These are phyloP conservation scores for Idaea biselata DNA, from an alignment of 2,888 invertebrate genomes.

Conservation along the genomic window DNA sequence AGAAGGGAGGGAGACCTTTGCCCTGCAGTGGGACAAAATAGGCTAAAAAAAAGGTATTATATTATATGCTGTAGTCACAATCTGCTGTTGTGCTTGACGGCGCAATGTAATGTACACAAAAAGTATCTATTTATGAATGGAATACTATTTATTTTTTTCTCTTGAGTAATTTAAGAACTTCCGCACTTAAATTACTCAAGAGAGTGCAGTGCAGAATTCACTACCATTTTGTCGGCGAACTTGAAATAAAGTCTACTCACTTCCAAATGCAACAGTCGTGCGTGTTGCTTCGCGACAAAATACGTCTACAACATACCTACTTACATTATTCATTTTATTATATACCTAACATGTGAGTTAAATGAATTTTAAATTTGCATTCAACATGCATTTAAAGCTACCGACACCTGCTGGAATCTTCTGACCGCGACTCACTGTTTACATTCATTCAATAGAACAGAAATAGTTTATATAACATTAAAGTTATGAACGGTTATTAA, in stretches of 20 bases:
- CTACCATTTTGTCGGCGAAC: neutral
- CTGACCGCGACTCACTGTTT: slow-evolving; percentile 35
- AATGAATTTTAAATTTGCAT: neutral
- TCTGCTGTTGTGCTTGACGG: too few relatives aligned
- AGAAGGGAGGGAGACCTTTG: too few relatives aligned
- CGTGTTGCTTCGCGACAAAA: neutral
- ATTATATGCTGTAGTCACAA: too few relatives aligned
- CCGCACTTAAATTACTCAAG: neutral
- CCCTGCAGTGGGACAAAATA: too few relatives aligned
- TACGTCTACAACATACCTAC: neutral
- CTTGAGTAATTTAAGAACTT: too few relatives aligned
- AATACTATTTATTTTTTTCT: too few relatives aligned
- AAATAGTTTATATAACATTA: slow-evolving; percentile 30
- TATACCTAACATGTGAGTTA: neutral
- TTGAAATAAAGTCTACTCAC: neutral
- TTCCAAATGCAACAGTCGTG: neutral
- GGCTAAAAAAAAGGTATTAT: too few relatives aligned
- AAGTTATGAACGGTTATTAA: neutral
- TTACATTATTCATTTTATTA: neutral
- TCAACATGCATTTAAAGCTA: slow-evolving; percentile 5
- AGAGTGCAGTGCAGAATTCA: neutral
- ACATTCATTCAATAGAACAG: slow-evolving; percentile 24
- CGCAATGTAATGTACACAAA: too few relatives aligned
- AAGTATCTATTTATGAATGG: too few relatives aligned
- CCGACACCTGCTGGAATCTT: slow-evolving; percentile 42